Conservation (phyloP, 2,797 vertebrate genomes). For the Harpagifer antarcticus region DNA sequence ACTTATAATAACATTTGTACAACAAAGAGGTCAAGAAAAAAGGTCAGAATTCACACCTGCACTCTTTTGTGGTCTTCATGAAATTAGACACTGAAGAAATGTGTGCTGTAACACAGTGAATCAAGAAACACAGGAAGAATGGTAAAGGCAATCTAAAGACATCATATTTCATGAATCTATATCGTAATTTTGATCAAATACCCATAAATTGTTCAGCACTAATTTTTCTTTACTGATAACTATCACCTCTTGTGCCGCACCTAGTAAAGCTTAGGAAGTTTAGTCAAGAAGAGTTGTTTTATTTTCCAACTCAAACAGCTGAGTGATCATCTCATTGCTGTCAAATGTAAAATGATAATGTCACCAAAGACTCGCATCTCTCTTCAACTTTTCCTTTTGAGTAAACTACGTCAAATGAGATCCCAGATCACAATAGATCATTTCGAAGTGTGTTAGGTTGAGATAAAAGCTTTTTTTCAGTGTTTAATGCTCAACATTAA, state of each 20-base stretch:
- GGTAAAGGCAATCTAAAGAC: background rate
- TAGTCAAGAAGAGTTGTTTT: background rate
- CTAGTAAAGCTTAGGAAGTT: background rate
- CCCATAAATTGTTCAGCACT: no score
- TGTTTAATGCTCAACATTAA: background rate
- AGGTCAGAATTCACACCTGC: background rate
- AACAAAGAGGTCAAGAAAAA: background rate
- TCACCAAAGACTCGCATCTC: background rate
- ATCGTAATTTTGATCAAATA: no score
- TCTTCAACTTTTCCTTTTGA: background rate
- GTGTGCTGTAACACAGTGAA: background rate
- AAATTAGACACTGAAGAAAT: background rate
- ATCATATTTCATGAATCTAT: background rate
- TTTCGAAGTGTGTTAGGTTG: background rate
- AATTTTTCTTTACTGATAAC: no score
- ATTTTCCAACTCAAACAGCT: background rate
- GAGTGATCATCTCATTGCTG: background rate
- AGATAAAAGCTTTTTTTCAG: background rate
- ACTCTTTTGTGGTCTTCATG: background rate
- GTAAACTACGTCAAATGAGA: background rate
- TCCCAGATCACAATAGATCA: background rate
- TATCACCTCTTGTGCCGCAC: no score
- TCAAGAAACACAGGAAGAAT: background rate
- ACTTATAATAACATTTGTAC: background rate
- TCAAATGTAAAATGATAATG: conserved; percentile 6